Base-by-base conservation (phyloP, 2,113 vertebrate genomes). In the Peucedramus taeniatus region DNA sequence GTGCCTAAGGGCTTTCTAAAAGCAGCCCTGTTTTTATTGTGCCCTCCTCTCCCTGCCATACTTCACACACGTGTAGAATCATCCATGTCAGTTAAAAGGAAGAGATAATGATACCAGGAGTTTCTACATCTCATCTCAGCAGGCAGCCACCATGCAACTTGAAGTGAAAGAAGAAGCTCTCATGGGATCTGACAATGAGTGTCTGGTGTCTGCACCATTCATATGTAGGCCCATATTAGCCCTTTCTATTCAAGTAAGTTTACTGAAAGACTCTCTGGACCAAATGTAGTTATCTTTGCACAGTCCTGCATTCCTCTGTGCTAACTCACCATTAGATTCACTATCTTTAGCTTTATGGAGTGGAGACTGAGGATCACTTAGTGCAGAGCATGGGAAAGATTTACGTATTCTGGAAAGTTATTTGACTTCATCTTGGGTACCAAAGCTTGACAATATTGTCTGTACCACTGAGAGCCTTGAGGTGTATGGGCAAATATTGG, bases 81-180 rank as follows among this genome's bases (percentile, higher is more conserved):
- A 27, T 10, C 27, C 33, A 26, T 2, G 6, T 21, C 57, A 60
- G 18, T 60, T 51, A 51, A 19, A 88, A 94, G 21, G 27, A 47
- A 72, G 21, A 47, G 21, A n/a, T 28, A 35, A 49, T 0, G 0
- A 50, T 35, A 16, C 18, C 0, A 0, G 20, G 40, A 80, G 44
- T 30, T 76, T 89, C 53, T 51, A 9, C 30, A 56, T 64, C 31
- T 50, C 4, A 1, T 35, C 31, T 71, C 30, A 61, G n/a, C 42
- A 23, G 42, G 30, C 20, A 37, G 20, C 14, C 33, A 37, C 13
- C 27, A 20, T 5, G 66, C 19, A 80, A 51, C 21, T 30, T 44
- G 37, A 51, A 51, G 15, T 19, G 49, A 65, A 87, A 65, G 44
- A 51, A 50, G 10, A 1, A 35, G 11, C 0, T 64, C 71, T 37